Base-by-base conservation (phyloP, 2,797 vertebrate genomes). In the Notolepis coatsorum region DNA sequence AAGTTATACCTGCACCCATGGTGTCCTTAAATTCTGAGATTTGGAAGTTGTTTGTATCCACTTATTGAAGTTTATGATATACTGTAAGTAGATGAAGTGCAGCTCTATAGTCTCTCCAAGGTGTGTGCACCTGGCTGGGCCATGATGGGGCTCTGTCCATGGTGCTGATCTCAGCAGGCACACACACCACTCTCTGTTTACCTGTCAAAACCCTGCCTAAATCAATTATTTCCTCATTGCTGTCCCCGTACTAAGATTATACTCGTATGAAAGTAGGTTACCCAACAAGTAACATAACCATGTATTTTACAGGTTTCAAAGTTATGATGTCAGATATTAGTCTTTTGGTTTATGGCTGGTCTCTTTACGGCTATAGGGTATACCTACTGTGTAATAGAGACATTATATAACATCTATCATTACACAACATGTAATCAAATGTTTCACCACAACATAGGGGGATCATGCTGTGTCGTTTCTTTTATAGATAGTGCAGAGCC, bases 121-220 rank as follows among this genome's bases (percentile, higher is more conserved):
- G 83, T 85, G 74, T 62, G 45, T 9, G 1, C 67, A 86, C 82
- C 87, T 88, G 74, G 23, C 15, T 3, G 41, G 7, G 2, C 3
- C 31, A n/a, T n/a, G n/a, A n/a, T 46, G 1, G 13, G 64, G 46
- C 67, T n/a, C 87, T 90, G 77, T 88, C 89, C 89, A 68, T 85
- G 88, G 88, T 89, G 65, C 88, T 91, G 85, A 91, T 73, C 28
- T 69, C 3, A n/a, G n/a, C n/a, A n/a, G n/a, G n/a, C n/a, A n/a
- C n/a, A n/a, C n/a, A 2, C 23, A 7, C 8, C 15, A 7, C 25
- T 9, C 1, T 38, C n/a, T 69, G 71, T 43, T 15, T 0, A 65
- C 20, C 43, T 61, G n/a, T n/a, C n/a, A n/a, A n/a, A n/a, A n/a
- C n/a, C n/a, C n/a, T n/a, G n/a, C n/a, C n/a, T n/a, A n/a, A n/a